Conservation (phyloP, 2,888 invertebrate species). For the Pandemis corylana region DNA sequence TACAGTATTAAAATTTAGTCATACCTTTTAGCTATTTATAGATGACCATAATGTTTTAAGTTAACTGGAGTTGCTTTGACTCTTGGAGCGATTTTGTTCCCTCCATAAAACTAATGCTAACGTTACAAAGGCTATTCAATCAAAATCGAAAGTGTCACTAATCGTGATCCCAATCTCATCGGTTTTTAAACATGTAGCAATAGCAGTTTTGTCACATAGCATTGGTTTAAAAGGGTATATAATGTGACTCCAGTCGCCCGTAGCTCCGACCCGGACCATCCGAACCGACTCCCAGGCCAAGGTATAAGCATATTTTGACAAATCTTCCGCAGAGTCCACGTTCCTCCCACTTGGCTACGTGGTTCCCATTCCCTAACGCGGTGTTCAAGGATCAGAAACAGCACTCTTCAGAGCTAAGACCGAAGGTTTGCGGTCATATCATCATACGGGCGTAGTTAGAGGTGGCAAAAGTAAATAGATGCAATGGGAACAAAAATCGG, state of each 20-base stretch:
- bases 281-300: not conserved
- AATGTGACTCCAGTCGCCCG: not conserved
- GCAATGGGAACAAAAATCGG: constrained; percentile 22
- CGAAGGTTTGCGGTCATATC: constrained; percentile 73
- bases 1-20: constrained; percentile 39
- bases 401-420: constrained; percentile 79
- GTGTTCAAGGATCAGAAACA: constrained; percentile 83
- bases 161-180: no score
- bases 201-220: not conserved
- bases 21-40: constrained; percentile 13
- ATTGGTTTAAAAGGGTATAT: not conserved
- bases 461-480: constrained; percentile 37
- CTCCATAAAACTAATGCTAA: constrained; percentile 2
- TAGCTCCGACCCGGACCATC: not conserved
- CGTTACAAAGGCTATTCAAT: not conserved
- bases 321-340: constrained; percentile 83
- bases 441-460: constrained; percentile 33
- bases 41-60: not conserved
- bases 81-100: not conserved
- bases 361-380: constrained; percentile 86
- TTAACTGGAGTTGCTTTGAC: not conserved
- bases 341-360: constrained; percentile 84
- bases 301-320: constrained; percentile 48
- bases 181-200: not conserved
- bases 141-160: no score